phyloP scores from a whole-genome alignment of 2,797 vertebrate species.

The Sebastes glaucus region DNA sequence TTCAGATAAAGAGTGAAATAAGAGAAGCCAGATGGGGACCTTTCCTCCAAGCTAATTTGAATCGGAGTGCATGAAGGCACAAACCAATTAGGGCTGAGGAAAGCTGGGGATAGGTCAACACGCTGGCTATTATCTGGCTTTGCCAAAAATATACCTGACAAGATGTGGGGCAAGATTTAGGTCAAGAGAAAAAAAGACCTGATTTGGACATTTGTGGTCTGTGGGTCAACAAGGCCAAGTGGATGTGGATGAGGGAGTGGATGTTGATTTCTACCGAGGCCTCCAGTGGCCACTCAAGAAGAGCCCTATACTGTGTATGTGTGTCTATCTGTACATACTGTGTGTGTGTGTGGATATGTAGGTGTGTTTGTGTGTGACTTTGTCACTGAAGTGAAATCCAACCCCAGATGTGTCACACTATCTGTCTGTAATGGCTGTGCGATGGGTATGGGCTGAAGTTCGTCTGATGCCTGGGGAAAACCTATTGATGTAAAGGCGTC shows the following conservation, averaged over 20 bases:
- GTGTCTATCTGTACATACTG: not conserved
- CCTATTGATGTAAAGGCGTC: slow-evolving; percentile 42
- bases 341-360: not conserved
- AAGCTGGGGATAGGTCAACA: slow-evolving; percentile 37
- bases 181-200: slow-evolving; percentile 23
- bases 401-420: slow-evolving; percentile 37
- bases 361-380: slow-evolving; percentile 1
- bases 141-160: slow-evolving; percentile 41
- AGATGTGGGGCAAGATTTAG: slow-evolving; percentile 30
- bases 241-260: not conserved
- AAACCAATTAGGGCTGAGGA: slow-evolving; percentile 51
- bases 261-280: slow-evolving; percentile 30
- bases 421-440: slow-evolving; percentile 50
- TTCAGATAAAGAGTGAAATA: not conserved
- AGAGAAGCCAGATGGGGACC: slow-evolving; percentile 3
- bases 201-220: slow-evolving; percentile 9
- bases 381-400: slow-evolving; percentile 33
- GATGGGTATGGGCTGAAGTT: slow-evolving; percentile 26
- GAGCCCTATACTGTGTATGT: not conserved
- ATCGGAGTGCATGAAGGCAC: slow-evolving; percentile 9
- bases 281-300: slow-evolving; percentile 18
- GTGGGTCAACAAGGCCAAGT: slow-evolving; percentile 41
- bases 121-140: slow-evolving; percentile 21
- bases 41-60: slow-evolving; percentile 39
- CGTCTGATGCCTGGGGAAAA: slow-evolving; percentile 44